Evolutionary conservation across 2,888 invertebrate genomes (phyloP).

Genomic region (Melolontha melolontha): DNA sequence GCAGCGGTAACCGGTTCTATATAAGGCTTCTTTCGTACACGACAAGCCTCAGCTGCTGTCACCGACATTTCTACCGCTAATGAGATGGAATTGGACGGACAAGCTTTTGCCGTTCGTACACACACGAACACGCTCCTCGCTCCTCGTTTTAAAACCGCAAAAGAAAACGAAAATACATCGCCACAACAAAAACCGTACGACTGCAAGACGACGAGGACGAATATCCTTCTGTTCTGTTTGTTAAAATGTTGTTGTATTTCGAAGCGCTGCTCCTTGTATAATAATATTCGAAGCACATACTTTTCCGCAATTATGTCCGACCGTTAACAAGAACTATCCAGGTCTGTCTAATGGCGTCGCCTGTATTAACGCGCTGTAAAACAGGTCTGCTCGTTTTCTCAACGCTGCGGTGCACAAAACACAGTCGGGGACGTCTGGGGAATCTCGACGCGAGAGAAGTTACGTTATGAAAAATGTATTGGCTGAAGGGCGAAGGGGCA

Average conservation of each 20-base stretch:
- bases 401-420: conserved; percentile 34
- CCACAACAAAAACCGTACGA: conserved; percentile 35
- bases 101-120: conserved; percentile 57
- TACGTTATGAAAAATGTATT: conserved; percentile 65
- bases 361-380: conserved; percentile 50
- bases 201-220: conserved; percentile 14
- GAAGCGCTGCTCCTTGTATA: conserved; percentile 49
- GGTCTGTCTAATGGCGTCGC: conserved; percentile 58
- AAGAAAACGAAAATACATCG: conserved; percentile 36
- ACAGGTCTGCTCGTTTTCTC: conserved; percentile 47
- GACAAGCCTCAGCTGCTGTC: conserved; percentile 64
- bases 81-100: conserved; percentile 67
- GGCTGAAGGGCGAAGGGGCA: conserved; percentile 33
- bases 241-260: conserved; percentile 2
- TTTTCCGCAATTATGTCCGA: conserved; percentile 49
- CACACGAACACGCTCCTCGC: conserved; percentile 40
- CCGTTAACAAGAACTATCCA: conserved; percentile 48
- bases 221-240: conserved; percentile 26
- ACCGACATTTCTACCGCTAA: conserved; percentile 66
- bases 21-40: conserved; percentile 61
- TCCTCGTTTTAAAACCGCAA: conserved; percentile 21
- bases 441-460: conserved; percentile 58
- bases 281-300: conserved; percentile 58
- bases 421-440: conserved; percentile 54
- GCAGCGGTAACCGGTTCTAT: conserved; percentile 63